Conservation (phyloP, 2,888 invertebrate genomes). For the Synergus japonicus region DNA sequence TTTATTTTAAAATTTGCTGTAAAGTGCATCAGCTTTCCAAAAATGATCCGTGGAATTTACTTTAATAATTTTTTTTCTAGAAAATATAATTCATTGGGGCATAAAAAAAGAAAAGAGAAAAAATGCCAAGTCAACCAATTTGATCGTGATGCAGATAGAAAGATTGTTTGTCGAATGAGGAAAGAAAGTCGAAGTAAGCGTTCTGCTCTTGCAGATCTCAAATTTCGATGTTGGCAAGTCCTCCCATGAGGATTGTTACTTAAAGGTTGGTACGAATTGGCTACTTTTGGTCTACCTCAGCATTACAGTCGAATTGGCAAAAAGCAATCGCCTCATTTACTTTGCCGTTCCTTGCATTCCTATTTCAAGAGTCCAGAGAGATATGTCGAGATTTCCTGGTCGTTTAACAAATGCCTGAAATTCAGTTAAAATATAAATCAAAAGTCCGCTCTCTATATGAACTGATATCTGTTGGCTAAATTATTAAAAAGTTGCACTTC, state of each 20-base stretch:
- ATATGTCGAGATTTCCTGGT: not conserved
- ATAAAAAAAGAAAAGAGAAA: not conserved
- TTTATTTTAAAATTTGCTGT: too few species aligned
- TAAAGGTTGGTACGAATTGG: constrained; percentile 18
- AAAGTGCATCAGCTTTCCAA: not conserved
- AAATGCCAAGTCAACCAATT: constrained; percentile 8
- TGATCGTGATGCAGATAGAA: not conserved
- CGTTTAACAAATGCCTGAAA: not conserved
- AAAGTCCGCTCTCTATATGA: not conserved
- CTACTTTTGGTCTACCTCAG: constrained; percentile 31
- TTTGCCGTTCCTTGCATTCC: constrained; percentile 19
- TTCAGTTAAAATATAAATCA: constrained; percentile 5
- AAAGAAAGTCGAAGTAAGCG: not conserved
- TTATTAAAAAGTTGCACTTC: constrained; percentile 12
- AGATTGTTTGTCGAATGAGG: constrained; percentile 7
- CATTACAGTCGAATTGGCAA: constrained; percentile 36
- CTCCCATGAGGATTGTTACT: constrained; percentile 26
- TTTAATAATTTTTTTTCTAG: not conserved
- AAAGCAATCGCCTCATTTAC: constrained; percentile 33
- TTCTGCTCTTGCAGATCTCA: not conserved
- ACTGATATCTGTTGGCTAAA: not conserved
- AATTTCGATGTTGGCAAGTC: constrained; percentile 31
- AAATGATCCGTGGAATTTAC: not conserved
- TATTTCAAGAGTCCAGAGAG: not conserved
- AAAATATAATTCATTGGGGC: not conserved